These are phyloP conservation scores for Trichogramma pretiosum DNA, from an alignment of 1,140 invertebrate genomes.

Conservation along the genomic window DNA sequence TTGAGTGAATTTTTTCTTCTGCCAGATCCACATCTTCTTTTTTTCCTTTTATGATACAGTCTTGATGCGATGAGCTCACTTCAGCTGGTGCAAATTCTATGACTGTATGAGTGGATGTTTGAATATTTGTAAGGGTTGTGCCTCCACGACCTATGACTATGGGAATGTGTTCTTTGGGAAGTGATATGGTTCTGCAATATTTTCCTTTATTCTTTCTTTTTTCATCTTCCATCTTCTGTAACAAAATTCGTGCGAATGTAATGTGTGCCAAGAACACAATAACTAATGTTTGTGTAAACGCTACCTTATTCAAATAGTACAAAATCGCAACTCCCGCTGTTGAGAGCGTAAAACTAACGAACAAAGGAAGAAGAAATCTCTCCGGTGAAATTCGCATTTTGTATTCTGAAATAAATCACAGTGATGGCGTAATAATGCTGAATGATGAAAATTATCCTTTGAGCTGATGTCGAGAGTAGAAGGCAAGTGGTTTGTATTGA, in stretches of 20 bases:
- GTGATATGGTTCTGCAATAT: constrained; percentile 43
- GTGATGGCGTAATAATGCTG: neutral
- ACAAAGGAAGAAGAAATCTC: constrained; percentile 25
- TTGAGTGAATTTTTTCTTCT: constrained; percentile 60
- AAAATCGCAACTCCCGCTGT: constrained; percentile 38
- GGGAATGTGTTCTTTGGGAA: constrained; percentile 39
- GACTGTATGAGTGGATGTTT: constrained; percentile 57
- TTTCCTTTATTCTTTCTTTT: constrained; percentile 20
- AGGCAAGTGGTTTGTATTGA: neutral
- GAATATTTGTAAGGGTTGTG: constrained; percentile 59
- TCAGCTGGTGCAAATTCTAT: constrained; percentile 56
- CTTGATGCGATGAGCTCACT: constrained; percentile 27
- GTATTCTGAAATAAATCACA: constrained; percentile 13
- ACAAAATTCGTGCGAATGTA: no score
- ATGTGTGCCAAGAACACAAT: constrained; percentile 1
- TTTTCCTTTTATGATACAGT: constrained; percentile 59
- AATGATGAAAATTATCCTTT: neutral
- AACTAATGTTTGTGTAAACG: neutral
- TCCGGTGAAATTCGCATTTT: constrained; percentile 25
- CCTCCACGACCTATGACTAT: constrained; percentile 57
- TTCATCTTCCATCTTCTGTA: constrained; percentile 21
- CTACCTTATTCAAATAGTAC: constrained; percentile 41
- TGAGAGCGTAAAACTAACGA: constrained; percentile 40
- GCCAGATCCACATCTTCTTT: constrained; percentile 56
- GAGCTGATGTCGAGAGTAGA: neutral